A percentile compares a stretch with the other conserved stretches of the same genome.
Conservation (phyloP, 2,888 invertebrate species). For the Trilocha varians region DNA sequence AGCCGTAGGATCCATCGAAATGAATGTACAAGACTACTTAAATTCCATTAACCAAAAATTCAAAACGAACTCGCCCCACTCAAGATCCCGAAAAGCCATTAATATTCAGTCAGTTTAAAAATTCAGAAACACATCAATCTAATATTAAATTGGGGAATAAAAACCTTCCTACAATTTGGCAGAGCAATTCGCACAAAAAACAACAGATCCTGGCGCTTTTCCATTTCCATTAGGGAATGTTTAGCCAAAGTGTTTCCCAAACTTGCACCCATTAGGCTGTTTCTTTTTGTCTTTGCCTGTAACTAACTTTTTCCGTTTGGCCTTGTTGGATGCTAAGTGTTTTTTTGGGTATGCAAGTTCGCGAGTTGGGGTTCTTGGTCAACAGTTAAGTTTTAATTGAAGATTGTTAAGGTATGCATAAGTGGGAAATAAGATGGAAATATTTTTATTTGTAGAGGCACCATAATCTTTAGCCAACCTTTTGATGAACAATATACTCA, state of each 20-base stretch:
- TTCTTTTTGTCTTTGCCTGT: conserved; percentile 61
- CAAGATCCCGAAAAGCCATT: no score
- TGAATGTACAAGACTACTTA: no score
- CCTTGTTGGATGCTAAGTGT: conserved; percentile 42
- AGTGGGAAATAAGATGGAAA: no score
- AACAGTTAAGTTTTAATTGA: no score
- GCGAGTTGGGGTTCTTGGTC: conserved; percentile 12
- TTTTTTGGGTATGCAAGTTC: conserved; percentile 43
- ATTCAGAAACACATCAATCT: neutral
- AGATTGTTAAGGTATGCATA: no score
- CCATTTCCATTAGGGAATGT: conserved; percentile 71
- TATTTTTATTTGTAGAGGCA: no score
- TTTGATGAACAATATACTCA: no score
- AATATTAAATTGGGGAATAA: conserved; percentile 3
- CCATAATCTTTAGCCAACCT: no score
- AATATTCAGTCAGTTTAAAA: neutral
- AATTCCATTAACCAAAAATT: no score
- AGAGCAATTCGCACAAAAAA: conserved; percentile 48
- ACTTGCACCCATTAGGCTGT: conserved; percentile 61
- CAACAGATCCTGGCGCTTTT: conserved; percentile 58
- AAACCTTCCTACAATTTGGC: conserved; percentile 42
- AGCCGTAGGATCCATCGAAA: no score
- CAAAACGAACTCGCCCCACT: no score
- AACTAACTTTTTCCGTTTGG: conserved; percentile 51
- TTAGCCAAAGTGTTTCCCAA: conserved; percentile 70